A percentile compares a stretch with the other conserved stretches of the same genome.
Evolutionary conservation across 2,888 invertebrate species (phyloP).

Genomic region (Cerceris ruficornis): DNA sequence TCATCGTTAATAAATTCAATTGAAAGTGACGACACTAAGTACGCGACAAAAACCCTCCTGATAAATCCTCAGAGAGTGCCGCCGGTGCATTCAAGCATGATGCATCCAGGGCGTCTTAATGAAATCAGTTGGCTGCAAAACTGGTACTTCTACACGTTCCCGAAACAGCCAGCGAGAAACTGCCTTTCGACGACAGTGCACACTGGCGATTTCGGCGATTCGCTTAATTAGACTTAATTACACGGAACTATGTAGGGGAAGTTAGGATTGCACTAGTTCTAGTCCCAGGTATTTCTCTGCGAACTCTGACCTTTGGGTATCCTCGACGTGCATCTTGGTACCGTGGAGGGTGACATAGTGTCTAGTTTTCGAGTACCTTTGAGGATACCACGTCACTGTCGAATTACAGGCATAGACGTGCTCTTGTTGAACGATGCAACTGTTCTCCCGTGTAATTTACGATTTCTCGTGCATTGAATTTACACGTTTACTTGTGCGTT

Average conservation of each 20-base stretch:
- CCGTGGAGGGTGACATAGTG: slow-evolving; percentile 12
- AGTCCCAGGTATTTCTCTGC: slow-evolving; percentile 16
- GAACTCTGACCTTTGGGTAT: slow-evolving; percentile 51
- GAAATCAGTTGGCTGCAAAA: neutral
- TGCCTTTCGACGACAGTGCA: slow-evolving; percentile 1
- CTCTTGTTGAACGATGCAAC: neutral
- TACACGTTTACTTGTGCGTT: too few species aligned
- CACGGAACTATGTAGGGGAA: slow-evolving; percentile 18
- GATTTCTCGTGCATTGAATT: too few species aligned
- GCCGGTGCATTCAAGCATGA: neutral
- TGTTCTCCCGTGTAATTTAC: too few species aligned
- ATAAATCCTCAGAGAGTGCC: too few species aligned
- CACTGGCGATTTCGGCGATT: slow-evolving; percentile 18
- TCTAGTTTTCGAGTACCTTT: slow-evolving; percentile 10
- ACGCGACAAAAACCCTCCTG: too few species aligned
- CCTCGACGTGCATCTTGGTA: slow-evolving; percentile 19
- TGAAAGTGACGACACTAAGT: too few species aligned
- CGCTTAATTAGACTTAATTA: slow-evolving; percentile 56
- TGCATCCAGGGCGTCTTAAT: neutral
- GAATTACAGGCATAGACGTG: neutral
- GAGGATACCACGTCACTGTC: slow-evolving; percentile 19
- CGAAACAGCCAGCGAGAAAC: too few species aligned
- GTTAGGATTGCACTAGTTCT: slow-evolving; percentile 16
- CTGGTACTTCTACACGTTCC: neutral
- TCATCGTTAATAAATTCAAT: too few species aligned